phyloP scores from a whole-genome alignment of 2,113 vertebrate genomes.

The Orientallactaga bullata region DNA sequence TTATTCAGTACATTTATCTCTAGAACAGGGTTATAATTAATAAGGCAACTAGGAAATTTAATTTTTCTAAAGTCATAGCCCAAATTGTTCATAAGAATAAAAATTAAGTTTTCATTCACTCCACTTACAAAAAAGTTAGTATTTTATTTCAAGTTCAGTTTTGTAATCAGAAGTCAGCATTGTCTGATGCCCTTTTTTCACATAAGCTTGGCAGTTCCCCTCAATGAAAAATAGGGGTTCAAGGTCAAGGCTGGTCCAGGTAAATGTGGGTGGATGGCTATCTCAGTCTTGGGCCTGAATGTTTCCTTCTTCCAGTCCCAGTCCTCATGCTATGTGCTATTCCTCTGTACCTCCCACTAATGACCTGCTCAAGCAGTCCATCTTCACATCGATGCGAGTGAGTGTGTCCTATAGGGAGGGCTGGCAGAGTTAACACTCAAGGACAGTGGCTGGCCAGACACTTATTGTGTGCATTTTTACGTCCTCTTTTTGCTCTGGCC shows the following conservation, averaged over 20 bases:
- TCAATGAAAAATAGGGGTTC: background rate
- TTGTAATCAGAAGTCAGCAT: slow-evolving; percentile 4
- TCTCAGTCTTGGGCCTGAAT: background rate
- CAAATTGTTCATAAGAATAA: background rate
- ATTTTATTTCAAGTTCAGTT: background rate
- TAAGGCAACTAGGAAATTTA: background rate
- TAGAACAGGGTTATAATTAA: background rate
- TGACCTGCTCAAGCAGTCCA: background rate
- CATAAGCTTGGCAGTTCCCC: background rate
- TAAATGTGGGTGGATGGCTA: background rate
- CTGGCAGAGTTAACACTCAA: no score
- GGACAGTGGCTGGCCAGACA: no score
- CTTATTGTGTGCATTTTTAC: background rate
- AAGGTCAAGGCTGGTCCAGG: background rate
- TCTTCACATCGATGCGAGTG: background rate
- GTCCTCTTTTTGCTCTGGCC: background rate
- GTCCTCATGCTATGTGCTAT: no score
- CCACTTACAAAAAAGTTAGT: background rate
- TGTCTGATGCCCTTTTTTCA: background rate
- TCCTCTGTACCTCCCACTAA: rapidly evolving
- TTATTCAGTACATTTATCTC: slow-evolving; percentile 3
- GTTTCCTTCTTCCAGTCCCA: no score
- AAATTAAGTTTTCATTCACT: background rate
- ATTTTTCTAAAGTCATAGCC: background rate
- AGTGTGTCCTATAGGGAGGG: background rate